Evolutionary conservation across 2,888 invertebrate species (phyloP), one percentile per base, ranked within the genome.

Genomic region (Malthinus seriepunctatus): DNA sequence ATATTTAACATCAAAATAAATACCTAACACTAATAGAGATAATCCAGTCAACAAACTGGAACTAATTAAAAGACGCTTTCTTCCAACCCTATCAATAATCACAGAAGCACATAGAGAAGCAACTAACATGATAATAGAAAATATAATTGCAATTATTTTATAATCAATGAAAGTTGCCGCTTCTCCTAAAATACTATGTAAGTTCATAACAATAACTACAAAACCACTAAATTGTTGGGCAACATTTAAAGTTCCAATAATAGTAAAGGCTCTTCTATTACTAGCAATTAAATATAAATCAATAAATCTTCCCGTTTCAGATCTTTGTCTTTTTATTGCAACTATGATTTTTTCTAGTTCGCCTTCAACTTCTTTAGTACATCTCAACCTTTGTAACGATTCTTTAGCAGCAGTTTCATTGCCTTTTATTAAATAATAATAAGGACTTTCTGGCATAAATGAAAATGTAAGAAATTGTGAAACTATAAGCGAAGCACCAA

Each of bases 401-500:
- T 66, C 69, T 56, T 65, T 67, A 1, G 77, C 76, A 48, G 71
- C 63, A n/a, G 71, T 73, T 14, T 60, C 61, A 51, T 72, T 66
- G 9, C 69, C 70, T 54, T 72, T 72, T 15, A 69, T 67, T 1
- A 77, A 58, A 1, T 73, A 63, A 55, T 71, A 78, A 60, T 78
- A 78, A 0, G 78, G 78, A 1, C 75, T 75, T 60, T 78, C 76
- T 1, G 77, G 78, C 73, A 78, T 74, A 63, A 76, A 76, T 0
- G 72, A 67, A 56, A 76, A 76, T 1, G 73, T 67, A 8, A 66
- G 52, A 7, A 76, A 62, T 63, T 77, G 75, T 0, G 67, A 49
- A 0, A 71, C 12, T 4, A 76, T 61, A 14, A 76, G 57, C 0
- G 64, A 53, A 7, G 70, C 69, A 1, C 74, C 78, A 6, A 77